Percentiles rank a stretch among this genome's conserved stretches.
These are phyloP conservation scores for Ceratina calcarata DNA, from an alignment of 1,140 invertebrate species.

Conservation along the genomic window DNA sequence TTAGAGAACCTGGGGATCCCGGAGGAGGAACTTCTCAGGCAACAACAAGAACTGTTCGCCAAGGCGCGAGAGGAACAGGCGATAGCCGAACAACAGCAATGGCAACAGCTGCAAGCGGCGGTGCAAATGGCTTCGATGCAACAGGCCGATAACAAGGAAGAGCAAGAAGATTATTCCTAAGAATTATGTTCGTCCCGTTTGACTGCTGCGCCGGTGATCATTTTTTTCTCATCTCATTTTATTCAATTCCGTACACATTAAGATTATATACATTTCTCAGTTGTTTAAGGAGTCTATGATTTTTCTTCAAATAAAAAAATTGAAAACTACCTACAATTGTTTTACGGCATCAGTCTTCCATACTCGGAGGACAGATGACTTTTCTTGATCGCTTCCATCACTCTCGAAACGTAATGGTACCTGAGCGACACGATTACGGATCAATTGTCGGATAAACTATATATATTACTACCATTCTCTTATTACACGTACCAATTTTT, in stretches of 20 bases:
- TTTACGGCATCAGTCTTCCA: conserved; percentile 86
- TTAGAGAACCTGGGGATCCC: conserved; percentile 98
- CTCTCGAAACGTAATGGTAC: conserved; percentile 90
- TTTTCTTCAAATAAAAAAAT: background rate
- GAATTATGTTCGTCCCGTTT: background rate
- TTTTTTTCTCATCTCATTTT: conserved; percentile 7
- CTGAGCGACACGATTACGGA: conserved; percentile 66
- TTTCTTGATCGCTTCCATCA: conserved; percentile 91
- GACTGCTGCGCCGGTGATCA: background rate
- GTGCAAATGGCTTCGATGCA: conserved; percentile 81
- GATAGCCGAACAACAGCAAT: conserved; percentile 92
- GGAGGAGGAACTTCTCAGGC: conserved; percentile 97
- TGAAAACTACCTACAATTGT: background rate
- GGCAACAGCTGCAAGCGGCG: conserved; percentile 90
- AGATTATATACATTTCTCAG: no score
- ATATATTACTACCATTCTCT: conserved; percentile 1
- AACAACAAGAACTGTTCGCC: conserved; percentile 99
- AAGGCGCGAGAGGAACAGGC: conserved; percentile 95
- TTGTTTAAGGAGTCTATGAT: background rate
- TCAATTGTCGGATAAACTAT: background rate
- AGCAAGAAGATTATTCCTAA: conserved; percentile 80
- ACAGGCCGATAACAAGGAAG: conserved; percentile 69
- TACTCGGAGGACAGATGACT: conserved; percentile 91
- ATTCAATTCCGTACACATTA: conserved; percentile 23
- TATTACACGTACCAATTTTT: conserved; percentile 84